Conservation (phyloP, 2,113 vertebrate species). For the Antechinus stuartii region DNA sequence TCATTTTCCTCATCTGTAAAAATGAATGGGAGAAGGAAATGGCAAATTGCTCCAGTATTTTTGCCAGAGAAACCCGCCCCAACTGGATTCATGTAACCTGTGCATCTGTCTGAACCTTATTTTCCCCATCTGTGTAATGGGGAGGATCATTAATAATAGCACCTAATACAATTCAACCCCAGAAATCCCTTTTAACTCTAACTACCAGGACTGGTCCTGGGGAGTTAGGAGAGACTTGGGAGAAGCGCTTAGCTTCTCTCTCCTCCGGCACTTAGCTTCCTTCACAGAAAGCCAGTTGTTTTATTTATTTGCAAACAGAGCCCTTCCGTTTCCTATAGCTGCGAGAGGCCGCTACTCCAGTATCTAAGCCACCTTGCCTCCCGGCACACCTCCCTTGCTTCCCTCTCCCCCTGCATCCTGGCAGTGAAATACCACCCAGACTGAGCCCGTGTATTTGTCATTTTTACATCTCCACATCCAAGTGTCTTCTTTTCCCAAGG, state of each 20-base stretch:
- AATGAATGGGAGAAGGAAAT: not conserved
- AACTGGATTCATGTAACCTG: too few relatives aligned
- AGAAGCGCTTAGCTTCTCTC: not conserved
- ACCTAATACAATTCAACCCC: not conserved
- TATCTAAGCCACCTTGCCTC: slow-evolving; percentile 46
- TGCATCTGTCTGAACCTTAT: not conserved
- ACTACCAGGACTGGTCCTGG: not conserved
- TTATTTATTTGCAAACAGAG: slow-evolving; percentile 19
- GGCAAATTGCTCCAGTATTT: not conserved
- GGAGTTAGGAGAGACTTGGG: not conserved
- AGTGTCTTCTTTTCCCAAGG: slow-evolving; percentile 75
- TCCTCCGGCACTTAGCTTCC: not conserved
- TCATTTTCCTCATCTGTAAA: not conserved
- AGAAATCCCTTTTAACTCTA: not conserved
- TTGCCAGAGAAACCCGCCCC: not conserved
- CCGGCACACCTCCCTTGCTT: slow-evolving; percentile 16
- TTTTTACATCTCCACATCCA: slow-evolving; percentile 78
- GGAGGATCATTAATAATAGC: not conserved
- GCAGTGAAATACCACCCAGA: slow-evolving; percentile 81
- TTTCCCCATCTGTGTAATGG: not conserved
- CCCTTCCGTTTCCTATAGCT: fast-evolving
- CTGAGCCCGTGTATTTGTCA: slow-evolving; percentile 79
- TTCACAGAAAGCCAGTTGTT: not conserved
- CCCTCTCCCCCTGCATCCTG: slow-evolving; percentile 50
- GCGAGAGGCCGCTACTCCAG: slow-evolving; percentile 43